phyloP scores from a whole-genome alignment of 2,797 vertebrate species.

The Pitangus sulphuratus region DNA sequence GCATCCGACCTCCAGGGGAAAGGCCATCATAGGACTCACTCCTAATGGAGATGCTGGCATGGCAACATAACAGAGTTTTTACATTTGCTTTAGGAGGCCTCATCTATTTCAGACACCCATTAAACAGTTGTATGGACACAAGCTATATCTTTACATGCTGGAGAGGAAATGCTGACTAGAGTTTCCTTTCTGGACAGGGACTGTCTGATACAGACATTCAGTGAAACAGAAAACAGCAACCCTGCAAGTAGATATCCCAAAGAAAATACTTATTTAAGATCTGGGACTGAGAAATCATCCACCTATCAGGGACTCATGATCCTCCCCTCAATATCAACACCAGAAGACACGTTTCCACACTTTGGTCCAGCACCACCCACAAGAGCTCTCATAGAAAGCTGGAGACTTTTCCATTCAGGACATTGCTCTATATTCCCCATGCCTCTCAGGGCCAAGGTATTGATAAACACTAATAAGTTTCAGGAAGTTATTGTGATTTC shows the following conservation, averaged over 20 bases:
- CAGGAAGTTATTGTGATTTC: background rate
- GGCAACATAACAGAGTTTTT: background rate
- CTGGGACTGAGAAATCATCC: background rate
- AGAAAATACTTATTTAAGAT: background rate
- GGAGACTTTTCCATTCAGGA: background rate
- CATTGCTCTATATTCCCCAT: background rate
- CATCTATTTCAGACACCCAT: background rate
- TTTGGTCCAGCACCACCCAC: background rate
- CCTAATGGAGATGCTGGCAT: background rate
- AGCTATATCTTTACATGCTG: background rate
- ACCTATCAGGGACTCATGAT: accelerated
- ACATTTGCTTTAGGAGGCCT: background rate
- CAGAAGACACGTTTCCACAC: background rate
- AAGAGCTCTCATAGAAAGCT: background rate
- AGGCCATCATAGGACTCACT: background rate
- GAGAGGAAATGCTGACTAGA: background rate
- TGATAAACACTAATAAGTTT: background rate
- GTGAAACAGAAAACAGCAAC: background rate
- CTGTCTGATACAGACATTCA: background rate
- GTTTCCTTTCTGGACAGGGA: background rate
- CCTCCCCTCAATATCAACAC: background rate
- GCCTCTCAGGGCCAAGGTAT: background rate
- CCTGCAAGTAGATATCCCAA: background rate
- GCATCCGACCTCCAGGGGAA: background rate
- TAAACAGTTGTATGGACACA: accelerated